phyloP scores from a whole-genome alignment of 2,797 vertebrate genomes.

The Aldrovandia affinis region DNA sequence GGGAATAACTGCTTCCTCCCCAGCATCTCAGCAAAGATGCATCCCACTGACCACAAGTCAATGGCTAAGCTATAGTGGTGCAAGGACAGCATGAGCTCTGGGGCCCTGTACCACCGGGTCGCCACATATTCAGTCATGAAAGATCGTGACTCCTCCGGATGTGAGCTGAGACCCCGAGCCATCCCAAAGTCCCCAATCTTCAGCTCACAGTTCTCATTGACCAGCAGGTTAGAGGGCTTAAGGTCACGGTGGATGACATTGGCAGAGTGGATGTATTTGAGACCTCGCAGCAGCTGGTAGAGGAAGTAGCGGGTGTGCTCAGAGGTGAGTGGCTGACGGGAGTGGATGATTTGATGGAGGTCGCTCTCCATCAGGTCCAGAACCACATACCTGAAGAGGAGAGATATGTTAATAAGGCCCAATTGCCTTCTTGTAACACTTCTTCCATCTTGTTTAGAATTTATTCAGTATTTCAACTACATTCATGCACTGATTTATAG shows the following conservation, averaged over 20 bases:
- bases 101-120: conserved; percentile 92
- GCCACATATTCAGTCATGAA: conserved; percentile 96
- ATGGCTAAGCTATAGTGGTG: conserved; percentile 90
- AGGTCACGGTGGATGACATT: conserved; percentile 92
- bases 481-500: not conserved
- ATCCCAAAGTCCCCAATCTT: conserved; percentile 94
- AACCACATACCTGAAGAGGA: conserved; percentile 81
- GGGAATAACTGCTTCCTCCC: conserved; percentile 89
- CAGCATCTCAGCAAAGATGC: conserved; percentile 92
- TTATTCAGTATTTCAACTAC: not conserved
- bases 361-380: conserved; percentile 93
- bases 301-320: conserved; percentile 91
- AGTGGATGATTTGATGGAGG: conserved; percentile 92
- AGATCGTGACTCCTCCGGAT: conserved; percentile 83
- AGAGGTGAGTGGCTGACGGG: conserved; percentile 82
- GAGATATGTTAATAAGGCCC: not conserved
- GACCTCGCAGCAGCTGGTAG: conserved; percentile 90
- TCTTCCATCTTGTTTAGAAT: not conserved
- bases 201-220: conserved; percentile 93
- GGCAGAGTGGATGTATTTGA: conserved; percentile 91
- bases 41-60: conserved; percentile 92
- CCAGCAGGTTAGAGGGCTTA: conserved; percentile 88
- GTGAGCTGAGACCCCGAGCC: conserved; percentile 87
- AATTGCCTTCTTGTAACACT: not conserved
- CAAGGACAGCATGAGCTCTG: conserved; percentile 89